Evolutionary conservation across 2,888 invertebrate genomes (phyloP).

Genomic region (Cryptus viduatorius): DNA sequence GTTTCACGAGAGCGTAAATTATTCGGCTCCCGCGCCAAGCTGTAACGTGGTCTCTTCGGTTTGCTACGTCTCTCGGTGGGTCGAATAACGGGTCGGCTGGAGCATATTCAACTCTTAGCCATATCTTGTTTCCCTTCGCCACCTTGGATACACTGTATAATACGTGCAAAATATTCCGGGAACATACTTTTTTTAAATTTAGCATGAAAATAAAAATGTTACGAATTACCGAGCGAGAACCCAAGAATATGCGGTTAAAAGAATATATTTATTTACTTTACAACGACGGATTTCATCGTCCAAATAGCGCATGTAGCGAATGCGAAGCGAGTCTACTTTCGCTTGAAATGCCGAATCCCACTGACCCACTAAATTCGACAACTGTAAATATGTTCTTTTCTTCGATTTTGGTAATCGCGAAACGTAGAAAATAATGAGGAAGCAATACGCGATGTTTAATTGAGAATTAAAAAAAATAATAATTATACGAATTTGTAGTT

Average conservation of each 20-base stretch:
- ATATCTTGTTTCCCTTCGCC: conserved; percentile 68
- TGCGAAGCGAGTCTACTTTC: conserved; percentile 73
- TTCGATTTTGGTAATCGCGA: too few species aligned
- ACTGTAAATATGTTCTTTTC: conserved; percentile 21
- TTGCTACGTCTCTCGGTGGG: conserved; percentile 79
- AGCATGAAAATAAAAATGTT: background rate
- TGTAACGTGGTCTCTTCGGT: conserved; percentile 28
- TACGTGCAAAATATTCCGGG: conserved; percentile 4
- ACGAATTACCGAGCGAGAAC: background rate
- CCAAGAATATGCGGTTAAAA: background rate
- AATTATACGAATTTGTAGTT: too few species aligned
- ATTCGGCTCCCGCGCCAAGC: conserved; percentile 33
- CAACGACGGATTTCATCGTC: conserved; percentile 4
- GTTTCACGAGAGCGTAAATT: background rate
- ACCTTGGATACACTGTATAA: background rate
- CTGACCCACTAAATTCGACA: conserved; percentile 75
- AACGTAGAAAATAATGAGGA: too few species aligned
- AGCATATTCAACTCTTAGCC: conserved; percentile 77
- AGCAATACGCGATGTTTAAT: too few species aligned
- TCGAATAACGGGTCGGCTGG: conserved; percentile 81
- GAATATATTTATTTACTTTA: background rate
- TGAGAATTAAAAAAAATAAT: too few species aligned
- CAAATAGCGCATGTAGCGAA: conserved; percentile 38
- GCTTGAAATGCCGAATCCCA: conserved; percentile 76
- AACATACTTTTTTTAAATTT: background rate